A percentile compares a stretch with the other conserved stretches of the same genome.
Conservation (phyloP, 2,113 vertebrate genomes). For the Passer domesticus region DNA sequence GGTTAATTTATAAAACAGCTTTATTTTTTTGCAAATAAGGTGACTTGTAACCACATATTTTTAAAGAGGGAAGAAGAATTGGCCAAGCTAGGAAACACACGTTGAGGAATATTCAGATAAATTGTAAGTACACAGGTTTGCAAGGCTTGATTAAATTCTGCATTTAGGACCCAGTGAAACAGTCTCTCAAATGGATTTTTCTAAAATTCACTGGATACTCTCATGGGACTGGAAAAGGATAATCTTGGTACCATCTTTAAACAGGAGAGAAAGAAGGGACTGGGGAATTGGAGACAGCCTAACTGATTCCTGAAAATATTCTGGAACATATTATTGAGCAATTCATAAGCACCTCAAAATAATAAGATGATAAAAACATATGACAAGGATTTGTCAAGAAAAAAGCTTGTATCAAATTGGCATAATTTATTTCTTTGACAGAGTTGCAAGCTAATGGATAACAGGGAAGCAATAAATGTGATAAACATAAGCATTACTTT, state of each 20-base stretch:
- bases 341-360: constrained; percentile 56
- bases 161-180: background rate
- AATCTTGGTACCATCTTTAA: constrained; percentile 23
- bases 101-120: background rate
- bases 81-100: background rate
- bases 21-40: background rate
- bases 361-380: constrained; percentile 54
- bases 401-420: background rate
- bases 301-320: constrained; percentile 30
- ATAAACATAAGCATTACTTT: background rate
- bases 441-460: constrained; percentile 45
- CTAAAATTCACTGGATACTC: background rate
- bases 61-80: background rate
- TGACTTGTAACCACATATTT: background rate
- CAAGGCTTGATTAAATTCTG: background rate
- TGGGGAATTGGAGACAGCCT: constrained; percentile 12
- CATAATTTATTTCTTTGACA: constrained; percentile 51
- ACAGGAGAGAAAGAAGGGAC: constrained; percentile 31
- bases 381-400: constrained; percentile 36
- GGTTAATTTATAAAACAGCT: background rate
- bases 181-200: background rate
- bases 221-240: background rate
- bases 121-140: background rate
- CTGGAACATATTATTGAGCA: constrained; percentile 55
- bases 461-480: constrained; percentile 33